Evolutionary conservation across 2,888 invertebrate species (phyloP), one percentile per base, ranked within the genome.

Genomic region (Dryocosmus kuriphilus): DNA sequence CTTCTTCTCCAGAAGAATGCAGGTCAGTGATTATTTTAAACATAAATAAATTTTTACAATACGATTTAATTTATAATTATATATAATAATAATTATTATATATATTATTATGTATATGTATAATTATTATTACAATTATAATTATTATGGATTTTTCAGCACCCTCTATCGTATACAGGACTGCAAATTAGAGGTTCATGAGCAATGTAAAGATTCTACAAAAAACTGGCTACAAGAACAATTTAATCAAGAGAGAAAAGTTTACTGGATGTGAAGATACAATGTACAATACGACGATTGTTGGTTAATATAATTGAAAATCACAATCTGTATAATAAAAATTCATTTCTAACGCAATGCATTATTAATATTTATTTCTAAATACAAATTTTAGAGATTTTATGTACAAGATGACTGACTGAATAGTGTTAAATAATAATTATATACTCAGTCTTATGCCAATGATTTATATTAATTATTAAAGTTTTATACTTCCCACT

Each of bases 1-100:
- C 38, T 67, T 41, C 65, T n/a, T 67, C 65, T 8, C 65, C 65
- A 24, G 65, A 67, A 27, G 65, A 67, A 19, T 67, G 65, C 41
- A 41, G 41, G 65, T 46, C 46, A 27, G 65, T 67, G 19, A 38
- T 22, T 38, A 41, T 51, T 51, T 8, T 2, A 19, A 51, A 19
- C 7, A 7, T n/a, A 27, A 32, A 32, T 19, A n/a, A n/a, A 30
- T 4, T 16, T 30, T 30, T 8, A 7, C 0, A 62, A n/a, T 51
- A 16, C 2, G n/a, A 51, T 8, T 51, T 8, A 8, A n/a, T 5
- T n/a, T 7, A n/a, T 51, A n/a, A 6, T 8, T 51, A n/a, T 7
- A 35, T n/a, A n/a, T n/a, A n/a, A n/a, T n/a, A n/a, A n/a, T n/a
- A n/a, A n/a, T n/a, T n/a, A n/a, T n/a, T n/a, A n/a, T n/a, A n/a